Evolutionary conservation across 1,140 invertebrate species (phyloP).

Genomic region (silkworm (Bombyx mori)): DNA sequence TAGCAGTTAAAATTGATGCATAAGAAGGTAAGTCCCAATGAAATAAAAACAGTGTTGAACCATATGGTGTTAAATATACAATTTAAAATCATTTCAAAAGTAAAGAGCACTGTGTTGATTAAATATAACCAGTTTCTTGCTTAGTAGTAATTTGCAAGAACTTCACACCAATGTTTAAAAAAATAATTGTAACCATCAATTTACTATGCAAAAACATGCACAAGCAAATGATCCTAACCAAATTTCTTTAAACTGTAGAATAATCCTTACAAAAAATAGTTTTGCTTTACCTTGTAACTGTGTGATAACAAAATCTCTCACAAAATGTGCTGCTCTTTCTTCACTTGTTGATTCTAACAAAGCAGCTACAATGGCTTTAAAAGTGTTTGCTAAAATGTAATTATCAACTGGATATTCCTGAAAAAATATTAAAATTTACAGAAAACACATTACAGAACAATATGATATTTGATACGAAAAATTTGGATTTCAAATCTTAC

Average conservation of each 20-base stretch:
- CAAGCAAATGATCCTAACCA: no score
- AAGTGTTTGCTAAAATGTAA: conserved; percentile 79
- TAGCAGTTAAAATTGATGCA: no score
- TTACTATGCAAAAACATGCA: background rate
- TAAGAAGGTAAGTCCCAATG: no score
- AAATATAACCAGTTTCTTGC: background rate
- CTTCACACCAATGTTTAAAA: no score
- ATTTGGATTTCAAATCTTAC: no score
- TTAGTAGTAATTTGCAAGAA: no score
- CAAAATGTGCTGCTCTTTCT: conserved; percentile 79
- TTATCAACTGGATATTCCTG: conserved; percentile 84
- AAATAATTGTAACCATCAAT: background rate
- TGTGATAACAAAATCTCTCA: conserved; percentile 89
- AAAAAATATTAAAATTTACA: conserved; percentile 22
- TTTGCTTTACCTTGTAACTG: conserved; percentile 75
- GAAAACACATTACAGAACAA: no score
- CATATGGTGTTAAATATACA: background rate
- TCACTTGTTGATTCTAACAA: conserved; percentile 76
- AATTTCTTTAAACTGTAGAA: no score
- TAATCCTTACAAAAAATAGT: background rate
- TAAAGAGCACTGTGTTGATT: background rate
- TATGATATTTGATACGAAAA: no score
- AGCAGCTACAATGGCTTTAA: conserved; percentile 87
- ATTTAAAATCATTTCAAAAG: background rate
- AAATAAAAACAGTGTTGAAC: no score